Percentiles rank a stretch among this genome's conserved stretches.
Conservation (phyloP, 2,888 invertebrate genomes). For the Rhagonycha lutea region DNA sequence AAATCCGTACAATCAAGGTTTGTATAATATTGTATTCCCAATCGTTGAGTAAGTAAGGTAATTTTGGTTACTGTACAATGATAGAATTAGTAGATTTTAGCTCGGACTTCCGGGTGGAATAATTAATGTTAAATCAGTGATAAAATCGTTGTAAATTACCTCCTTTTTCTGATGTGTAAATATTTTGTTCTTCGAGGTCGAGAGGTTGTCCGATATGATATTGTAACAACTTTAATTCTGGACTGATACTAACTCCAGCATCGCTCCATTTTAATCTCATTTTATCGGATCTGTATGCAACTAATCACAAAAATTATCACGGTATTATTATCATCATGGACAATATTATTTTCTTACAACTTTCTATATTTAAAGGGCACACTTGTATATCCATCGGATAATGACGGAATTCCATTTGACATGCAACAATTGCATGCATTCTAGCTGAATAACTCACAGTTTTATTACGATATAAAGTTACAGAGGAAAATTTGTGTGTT, state of each 20-base stretch:
- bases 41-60: no score
- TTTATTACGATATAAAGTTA: constrained; percentile 78
- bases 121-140: neutral
- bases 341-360: constrained; percentile 68
- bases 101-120: no score
- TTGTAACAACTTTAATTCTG: constrained; percentile 77
- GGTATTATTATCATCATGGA: neutral
- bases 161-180: constrained; percentile 77
- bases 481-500: constrained; percentile 80
- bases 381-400: constrained; percentile 88
- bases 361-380: constrained; percentile 82
- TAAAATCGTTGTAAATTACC: constrained; percentile 52
- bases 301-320: constrained; percentile 54
- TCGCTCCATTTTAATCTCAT: constrained; percentile 76
- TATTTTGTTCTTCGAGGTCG: constrained; percentile 71
- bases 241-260: constrained; percentile 76
- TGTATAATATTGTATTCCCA: no score
- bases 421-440: constrained; percentile 84
- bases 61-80: no score
- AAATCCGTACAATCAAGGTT: no score
- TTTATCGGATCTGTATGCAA: constrained; percentile 79
- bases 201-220: constrained; percentile 77
- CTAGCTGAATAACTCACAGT: constrained; percentile 79
- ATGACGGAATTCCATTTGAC: constrained; percentile 85
- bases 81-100: no score